phyloP scores from a whole-genome alignment of 2,797 vertebrate species.

The Enteromius thamalakanensis region DNA sequence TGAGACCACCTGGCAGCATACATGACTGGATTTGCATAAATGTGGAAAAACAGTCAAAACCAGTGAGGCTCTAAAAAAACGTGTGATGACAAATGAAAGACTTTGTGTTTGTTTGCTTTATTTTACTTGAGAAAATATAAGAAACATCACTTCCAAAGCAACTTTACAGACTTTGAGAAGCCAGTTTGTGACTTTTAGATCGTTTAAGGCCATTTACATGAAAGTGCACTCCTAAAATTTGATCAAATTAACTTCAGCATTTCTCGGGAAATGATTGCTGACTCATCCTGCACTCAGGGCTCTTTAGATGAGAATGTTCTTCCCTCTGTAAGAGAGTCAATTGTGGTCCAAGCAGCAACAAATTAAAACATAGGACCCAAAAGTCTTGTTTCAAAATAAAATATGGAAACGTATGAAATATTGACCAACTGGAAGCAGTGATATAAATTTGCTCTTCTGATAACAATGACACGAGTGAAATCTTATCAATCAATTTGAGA shows the following conservation, averaged over 20 bases:
- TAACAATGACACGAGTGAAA: not conserved
- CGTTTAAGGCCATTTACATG: not conserved
- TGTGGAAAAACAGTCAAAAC: constrained; percentile 31
- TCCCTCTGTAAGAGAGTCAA: not conserved
- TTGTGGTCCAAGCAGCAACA: not conserved
- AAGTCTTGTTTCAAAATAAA: not conserved
- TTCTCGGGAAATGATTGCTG: constrained; percentile 15
- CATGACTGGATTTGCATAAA: constrained; percentile 56
- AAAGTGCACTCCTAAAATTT: constrained; percentile 1
- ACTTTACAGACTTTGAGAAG: constrained; percentile 6
- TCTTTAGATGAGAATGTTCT: not conserved
- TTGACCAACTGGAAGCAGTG: not conserved
- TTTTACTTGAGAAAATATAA: not conserved
- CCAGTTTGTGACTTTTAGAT: not conserved
- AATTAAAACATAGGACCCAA: not conserved
- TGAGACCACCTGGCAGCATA: constrained; percentile 60
- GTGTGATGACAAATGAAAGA: constrained; percentile 39
- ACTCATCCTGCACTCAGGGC: constrained; percentile 1
- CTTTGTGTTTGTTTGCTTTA: not conserved
- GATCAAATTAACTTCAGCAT: not conserved
- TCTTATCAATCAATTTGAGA: not conserved
- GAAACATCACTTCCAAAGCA: not conserved
- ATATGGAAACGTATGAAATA: not conserved
- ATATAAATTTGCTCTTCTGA: not conserved
- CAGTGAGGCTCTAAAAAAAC: constrained; percentile 32